Base-by-base conservation (phyloP, 2,888 invertebrate genomes). In the Metopia argyrocephala region DNA sequence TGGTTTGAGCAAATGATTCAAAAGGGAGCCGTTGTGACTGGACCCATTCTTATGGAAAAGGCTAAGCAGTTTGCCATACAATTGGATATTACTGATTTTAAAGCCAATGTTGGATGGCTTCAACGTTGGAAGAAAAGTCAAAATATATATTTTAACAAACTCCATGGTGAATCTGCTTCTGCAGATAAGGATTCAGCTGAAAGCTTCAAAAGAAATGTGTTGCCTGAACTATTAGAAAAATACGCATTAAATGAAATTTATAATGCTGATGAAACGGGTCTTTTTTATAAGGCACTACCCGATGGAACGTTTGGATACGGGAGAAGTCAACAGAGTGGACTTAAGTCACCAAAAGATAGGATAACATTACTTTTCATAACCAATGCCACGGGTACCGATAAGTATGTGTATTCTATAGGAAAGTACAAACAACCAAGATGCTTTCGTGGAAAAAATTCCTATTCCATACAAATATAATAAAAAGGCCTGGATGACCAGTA, bases 1-100 rank as follows among this genome's bases (percentile, higher is more conserved):
- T 62, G 71, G 73, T 73, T 73, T 57, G 54, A 62, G 64, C 64
- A 64, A 27, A 73, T 73, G 54, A 48, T 57, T n/a, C 45, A 56
- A 25, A 73, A 64, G 56, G 57, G 48, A 15, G 46, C 64, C 52
- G 27, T n/a, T 45, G 56, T 73, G 20, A 73, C 62, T 52, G n/a
- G n/a, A n/a, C n/a, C n/a, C n/a, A n/a, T n/a, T n/a, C n/a, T n/a
- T n/a, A n/a, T n/a, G n/a, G n/a, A 73, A 46, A 73, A 73, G 50
- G 54, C 57, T 65, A 20, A 74, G 64, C 74, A 74, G 46, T 74
- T 74, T 31, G 74, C 57, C 21, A 65, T 65, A 25, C 18, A 65
- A 12, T 65, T 74, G 64, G 28, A 54, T 54, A 52, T 71, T 15
- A 20, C 62, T 4, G 64, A 54, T 50, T 73, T 73, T 20, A 12